phyloP scores from a whole-genome alignment of 2,797 vertebrate species.

The Scomberomorus guttatus region DNA sequence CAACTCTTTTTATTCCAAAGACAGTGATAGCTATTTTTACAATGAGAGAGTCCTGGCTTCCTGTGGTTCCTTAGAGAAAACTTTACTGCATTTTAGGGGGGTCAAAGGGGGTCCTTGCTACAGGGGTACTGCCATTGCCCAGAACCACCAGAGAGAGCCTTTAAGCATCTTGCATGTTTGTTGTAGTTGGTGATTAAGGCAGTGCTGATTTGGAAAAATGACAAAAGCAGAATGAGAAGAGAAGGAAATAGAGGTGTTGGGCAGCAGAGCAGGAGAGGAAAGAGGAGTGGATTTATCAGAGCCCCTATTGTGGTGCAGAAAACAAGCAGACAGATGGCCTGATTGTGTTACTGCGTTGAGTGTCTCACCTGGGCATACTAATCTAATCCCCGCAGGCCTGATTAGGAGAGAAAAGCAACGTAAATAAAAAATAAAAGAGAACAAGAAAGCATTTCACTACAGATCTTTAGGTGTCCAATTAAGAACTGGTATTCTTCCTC shows the following conservation, averaged over 20 bases:
- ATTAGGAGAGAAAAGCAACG: slow-evolving; percentile 49
- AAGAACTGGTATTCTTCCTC: background rate
- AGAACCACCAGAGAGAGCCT: no score
- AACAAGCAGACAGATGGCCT: slow-evolving; percentile 69
- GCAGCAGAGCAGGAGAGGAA: slow-evolving; percentile 15
- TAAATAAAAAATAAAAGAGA: slow-evolving; percentile 34
- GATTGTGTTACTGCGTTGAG: slow-evolving; percentile 55
- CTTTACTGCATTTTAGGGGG: no score
- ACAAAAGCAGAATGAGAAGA: slow-evolving; percentile 4
- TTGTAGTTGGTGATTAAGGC: background rate
- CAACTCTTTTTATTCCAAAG: no score
- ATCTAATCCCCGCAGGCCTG: slow-evolving; percentile 46
- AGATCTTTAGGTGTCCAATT: slow-evolving; percentile 1
- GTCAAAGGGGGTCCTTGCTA: no score
- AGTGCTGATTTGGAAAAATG: background rate
- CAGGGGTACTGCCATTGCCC: no score
- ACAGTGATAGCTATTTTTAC: no score
- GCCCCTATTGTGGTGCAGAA: slow-evolving; percentile 47
- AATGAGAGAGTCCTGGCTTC: no score
- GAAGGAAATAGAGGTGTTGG: background rate
- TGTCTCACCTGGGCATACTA: slow-evolving; percentile 62
- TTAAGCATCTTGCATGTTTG: background rate
- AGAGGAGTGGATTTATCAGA: slow-evolving; percentile 49
- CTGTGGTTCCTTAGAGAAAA: no score
- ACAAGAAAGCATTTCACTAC: slow-evolving; percentile 1